A percentile compares a stretch with the other conserved stretches of the same genome.
phyloP scores from a whole-genome alignment of 2,888 invertebrate species.

The Pheosia tremula region DNA sequence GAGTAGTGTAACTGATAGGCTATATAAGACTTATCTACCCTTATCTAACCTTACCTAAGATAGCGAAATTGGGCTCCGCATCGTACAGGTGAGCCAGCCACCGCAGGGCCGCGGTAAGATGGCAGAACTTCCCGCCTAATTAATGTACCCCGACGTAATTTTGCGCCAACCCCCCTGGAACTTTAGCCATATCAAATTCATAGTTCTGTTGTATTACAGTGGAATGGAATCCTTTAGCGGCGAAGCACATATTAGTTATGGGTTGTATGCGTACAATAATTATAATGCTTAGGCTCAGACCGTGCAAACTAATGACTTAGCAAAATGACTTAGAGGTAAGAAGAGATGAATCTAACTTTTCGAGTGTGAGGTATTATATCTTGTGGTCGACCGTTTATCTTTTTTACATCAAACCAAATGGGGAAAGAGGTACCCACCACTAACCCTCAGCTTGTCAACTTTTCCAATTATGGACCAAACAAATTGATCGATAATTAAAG shows the following conservation, averaged over 20 bases:
- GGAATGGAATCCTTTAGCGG: conserved; percentile 17
- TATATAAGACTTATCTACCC: no score
- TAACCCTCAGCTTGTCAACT: no score
- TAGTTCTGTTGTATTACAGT: conserved; percentile 43
- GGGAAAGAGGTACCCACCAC: no score
- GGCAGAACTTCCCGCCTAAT: conserved; percentile 49
- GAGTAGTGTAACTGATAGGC: no score
- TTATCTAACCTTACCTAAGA: conserved; percentile 6
- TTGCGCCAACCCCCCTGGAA: conserved; percentile 31
- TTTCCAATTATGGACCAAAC: no score
- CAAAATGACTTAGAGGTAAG: no score
- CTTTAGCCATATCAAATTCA: conserved; percentile 56
- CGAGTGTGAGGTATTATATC: no score
- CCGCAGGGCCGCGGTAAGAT: conserved; percentile 34
- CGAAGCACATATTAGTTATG: conserved; percentile 18
- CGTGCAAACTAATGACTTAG: no score
- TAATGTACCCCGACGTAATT: conserved; percentile 52
- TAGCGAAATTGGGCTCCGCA: conserved; percentile 30
- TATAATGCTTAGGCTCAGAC: not conserved
- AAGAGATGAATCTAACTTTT: no score
- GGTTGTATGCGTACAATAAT: not conserved
- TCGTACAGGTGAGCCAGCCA: conserved; percentile 27
- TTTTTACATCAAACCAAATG: no score
- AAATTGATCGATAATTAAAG: no score
- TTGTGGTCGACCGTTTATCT: no score